Evolutionary conservation across 2,797 vertebrate genomes (phyloP).

Genomic region (Fundulus diaphanus): DNA sequence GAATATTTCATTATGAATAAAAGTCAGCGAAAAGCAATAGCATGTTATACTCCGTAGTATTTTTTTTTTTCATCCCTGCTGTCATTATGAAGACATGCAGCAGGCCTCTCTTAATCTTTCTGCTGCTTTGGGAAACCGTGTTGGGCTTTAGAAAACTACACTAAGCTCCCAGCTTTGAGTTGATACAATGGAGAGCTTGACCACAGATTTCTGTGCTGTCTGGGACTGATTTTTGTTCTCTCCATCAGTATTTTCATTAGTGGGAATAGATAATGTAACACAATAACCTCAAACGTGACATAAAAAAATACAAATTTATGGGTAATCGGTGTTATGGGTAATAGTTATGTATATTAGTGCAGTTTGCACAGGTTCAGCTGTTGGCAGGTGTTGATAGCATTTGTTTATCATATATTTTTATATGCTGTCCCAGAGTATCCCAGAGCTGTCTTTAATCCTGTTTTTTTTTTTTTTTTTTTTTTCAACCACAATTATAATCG

Average conservation of each 20-base stretch:
- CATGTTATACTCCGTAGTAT: constrained; percentile 28
- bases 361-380: too few relatives aligned
- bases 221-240: constrained; percentile 22
- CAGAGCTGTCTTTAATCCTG: not conserved
- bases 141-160: constrained; percentile 69
- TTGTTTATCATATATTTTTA: not conserved
- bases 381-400: not conserved
- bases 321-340: not conserved
- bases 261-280: not conserved
- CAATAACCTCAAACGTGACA: constrained; percentile 12
- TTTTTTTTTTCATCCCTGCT: constrained; percentile 28
- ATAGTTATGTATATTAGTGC: not conserved
- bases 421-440: constrained; percentile 12
- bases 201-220: constrained; percentile 42
- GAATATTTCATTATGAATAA: constrained; percentile 69
- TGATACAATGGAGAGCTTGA: constrained; percentile 49
- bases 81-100: constrained; percentile 32
- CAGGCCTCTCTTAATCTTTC: constrained; percentile 67
- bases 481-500: constrained; percentile 59
- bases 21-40: constrained; percentile 26
- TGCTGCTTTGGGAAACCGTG: constrained; percentile 74
- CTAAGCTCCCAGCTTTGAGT: constrained; percentile 35
- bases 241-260: constrained; percentile 19
- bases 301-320: not conserved
- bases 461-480: constrained; percentile 24